These are phyloP conservation scores for Schizotus pectinicornis DNA, from an alignment of 2,888 invertebrate species.

Conservation along the genomic window DNA sequence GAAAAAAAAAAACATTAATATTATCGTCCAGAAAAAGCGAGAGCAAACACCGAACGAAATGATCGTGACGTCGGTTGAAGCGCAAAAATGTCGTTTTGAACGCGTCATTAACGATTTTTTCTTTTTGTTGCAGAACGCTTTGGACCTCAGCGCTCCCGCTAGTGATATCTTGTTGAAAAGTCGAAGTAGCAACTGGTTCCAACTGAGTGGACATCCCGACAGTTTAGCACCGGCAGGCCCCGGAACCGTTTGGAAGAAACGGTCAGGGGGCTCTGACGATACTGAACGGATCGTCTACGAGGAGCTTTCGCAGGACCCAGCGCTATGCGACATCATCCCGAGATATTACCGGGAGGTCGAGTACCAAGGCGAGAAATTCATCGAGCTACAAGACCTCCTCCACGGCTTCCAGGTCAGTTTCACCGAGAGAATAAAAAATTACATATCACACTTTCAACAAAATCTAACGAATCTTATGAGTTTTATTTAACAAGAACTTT, in stretches of 20 bases:
- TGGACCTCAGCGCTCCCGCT: conserved; percentile 89
- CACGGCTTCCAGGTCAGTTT: conserved; percentile 75
- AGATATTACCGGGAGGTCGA: conserved; percentile 84
- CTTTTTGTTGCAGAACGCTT: conserved; percentile 77
- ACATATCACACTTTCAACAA: no score
- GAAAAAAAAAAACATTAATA: no score
- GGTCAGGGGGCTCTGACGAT: conserved; percentile 72
- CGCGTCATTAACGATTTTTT: conserved; percentile 22
- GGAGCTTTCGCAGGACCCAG: conserved; percentile 75
- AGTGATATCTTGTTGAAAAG: conserved; percentile 83
- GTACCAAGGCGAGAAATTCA: conserved; percentile 81
- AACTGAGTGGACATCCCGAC: conserved; percentile 91
- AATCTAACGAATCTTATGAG: no score
- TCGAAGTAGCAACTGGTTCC: conserved; percentile 79
- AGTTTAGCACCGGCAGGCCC: conserved; percentile 92
- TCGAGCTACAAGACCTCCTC: conserved; percentile 93
- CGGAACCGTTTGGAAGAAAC: conserved; percentile 92
- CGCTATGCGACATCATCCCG: conserved; percentile 77
- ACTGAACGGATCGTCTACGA: conserved; percentile 82
- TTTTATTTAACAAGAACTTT: no score
- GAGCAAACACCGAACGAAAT: no score
- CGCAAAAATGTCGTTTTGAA: not conserved
- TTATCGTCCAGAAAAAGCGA: no score
- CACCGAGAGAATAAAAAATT: no score
- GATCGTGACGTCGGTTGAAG: not conserved